Base-by-base conservation (phyloP, 2,888 invertebrate species). In the Bombylius major region DNA sequence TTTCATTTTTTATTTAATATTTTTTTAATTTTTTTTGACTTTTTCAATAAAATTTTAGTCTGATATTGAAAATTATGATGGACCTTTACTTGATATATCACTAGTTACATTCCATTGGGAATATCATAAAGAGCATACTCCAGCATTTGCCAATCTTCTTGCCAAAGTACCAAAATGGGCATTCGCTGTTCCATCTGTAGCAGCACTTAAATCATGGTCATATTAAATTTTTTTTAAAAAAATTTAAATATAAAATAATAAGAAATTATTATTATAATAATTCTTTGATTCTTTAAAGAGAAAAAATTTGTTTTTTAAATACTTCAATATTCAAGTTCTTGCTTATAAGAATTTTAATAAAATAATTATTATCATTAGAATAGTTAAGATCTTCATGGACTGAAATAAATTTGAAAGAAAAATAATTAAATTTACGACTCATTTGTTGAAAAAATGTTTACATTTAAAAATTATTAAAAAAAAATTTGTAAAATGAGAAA, bases 141-240 rank as follows among this genome's bases (percentile, higher is more conserved):
- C 67, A 23, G 60, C 65, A 31, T 68, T 69, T 62, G 65, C 66
- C 8, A 65, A 65, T 60, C 56, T 69, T 51, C 55, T 69, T 39
- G 60, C 62, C 31, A 67, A 67, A 58, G 50, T 67, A 34, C 69
- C 69, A 32, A 64, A 63, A 31, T 69, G 68, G 68, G 65, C 67
- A 2, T 65, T 66, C 56, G 66, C 64, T 44, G 66, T 68, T 1
- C 68, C 68, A 50, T 65, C 66, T 3, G 67, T 67, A 5, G 66
- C 68, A 39, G 63, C 67, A 11, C 59, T 68, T 36, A 65, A 63
- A 58, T 65, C 67, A 31, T 67, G 62, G 62, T 64, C 65, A 42
- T 69, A 65, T 61, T 68, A 65, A 61, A 14, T 13, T 44, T 44
- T 36, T 8, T 36, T 8, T 36, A 36, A 36, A 36, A 36, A 23